Conservation (phyloP, 1,140 invertebrate genomes). For the Matsumurasca onukii region DNA sequence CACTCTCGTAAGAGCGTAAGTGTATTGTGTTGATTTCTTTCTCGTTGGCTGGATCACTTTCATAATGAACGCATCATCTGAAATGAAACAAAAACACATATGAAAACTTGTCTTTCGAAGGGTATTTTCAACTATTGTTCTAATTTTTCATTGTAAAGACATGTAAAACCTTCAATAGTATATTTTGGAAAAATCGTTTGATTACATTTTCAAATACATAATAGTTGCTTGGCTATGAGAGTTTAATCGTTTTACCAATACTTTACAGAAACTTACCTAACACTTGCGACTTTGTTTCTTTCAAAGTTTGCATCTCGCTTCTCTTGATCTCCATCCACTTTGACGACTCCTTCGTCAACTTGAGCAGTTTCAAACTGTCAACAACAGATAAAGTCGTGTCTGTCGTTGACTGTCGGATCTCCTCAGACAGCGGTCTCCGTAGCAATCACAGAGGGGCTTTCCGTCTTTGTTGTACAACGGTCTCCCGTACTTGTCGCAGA, state of each 20-base stretch:
- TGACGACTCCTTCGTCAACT: background rate
- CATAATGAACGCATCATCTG: background rate
- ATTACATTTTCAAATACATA: too few relatives aligned
- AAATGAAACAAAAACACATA: too few relatives aligned
- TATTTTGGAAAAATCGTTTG: too few relatives aligned
- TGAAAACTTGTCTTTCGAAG: too few relatives aligned
- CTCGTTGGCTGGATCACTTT: background rate
- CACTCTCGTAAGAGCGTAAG: conserved; percentile 9
- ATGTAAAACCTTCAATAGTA: too few relatives aligned
- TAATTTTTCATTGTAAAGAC: too few relatives aligned
- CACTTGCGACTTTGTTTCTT: background rate
- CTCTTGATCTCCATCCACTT: conserved; percentile 23
- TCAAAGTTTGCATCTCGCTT: background rate
- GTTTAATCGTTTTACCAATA: too few relatives aligned
- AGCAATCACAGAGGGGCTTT: conserved; percentile 22
- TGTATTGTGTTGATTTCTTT: background rate
- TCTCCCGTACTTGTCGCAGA: conserved; percentile 25
- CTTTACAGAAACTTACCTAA: background rate
- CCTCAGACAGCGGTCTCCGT: conserved; percentile 23
- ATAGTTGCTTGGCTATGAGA: too few relatives aligned
- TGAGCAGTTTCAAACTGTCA: conserved; percentile 22
- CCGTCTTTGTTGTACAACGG: conserved; percentile 30
- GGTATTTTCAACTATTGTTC: too few relatives aligned
- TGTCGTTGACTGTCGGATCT: background rate
- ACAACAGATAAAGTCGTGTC: conserved; percentile 13